Evolutionary conservation across 2,797 vertebrate species (phyloP), one percentile per base, ranked within the genome.

Genomic region (Acanthurus leucopareius): DNA sequence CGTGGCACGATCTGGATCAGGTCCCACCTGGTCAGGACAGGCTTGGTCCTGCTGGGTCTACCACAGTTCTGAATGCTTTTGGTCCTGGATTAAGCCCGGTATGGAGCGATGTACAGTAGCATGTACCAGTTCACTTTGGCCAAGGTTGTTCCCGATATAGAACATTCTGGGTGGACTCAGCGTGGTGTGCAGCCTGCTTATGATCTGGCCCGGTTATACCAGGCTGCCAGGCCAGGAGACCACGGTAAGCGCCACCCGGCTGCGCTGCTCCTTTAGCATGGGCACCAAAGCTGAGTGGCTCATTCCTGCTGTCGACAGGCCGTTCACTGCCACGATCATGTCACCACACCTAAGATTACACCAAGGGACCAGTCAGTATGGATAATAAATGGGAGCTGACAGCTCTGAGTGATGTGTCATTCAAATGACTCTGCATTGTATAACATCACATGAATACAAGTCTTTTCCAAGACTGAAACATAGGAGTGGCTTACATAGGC

Each of bases 191-290:
- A 64, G 83, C 82, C 77, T 73, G 84, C 74, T 69, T 58, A 20
- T 42, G 72, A 77, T 69, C 56, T 35, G 67, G 69, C 71, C 82
- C 20, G 11, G 86, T 83, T 98, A 99, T 16, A 98, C 95, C 70
- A 99, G 95, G 92, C 98, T 99, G 88, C 98, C 98, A 3, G 98
- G 98, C 98, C 98, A 99, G 89, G 98, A 99, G 83, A 99, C 96
- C 72, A 99, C 98, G 0, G 97, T 99, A 45, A 99, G 96, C 7
- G 97, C 97, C 83, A 99, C 97, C 89, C 98, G 97, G 94, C 96
- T 98, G 69, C 98, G 96, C 91, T 99, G 98, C 91, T 99, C 98
- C 94, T 99, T 99, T 91, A 99, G 85, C 98, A 99, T 99, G 73
- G 98, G 98, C 60, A 99, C 98, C 11, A 99, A 91, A 0, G 98